Base-by-base conservation (phyloP, 2,888 invertebrate genomes). In the Axea sp. region DNA sequence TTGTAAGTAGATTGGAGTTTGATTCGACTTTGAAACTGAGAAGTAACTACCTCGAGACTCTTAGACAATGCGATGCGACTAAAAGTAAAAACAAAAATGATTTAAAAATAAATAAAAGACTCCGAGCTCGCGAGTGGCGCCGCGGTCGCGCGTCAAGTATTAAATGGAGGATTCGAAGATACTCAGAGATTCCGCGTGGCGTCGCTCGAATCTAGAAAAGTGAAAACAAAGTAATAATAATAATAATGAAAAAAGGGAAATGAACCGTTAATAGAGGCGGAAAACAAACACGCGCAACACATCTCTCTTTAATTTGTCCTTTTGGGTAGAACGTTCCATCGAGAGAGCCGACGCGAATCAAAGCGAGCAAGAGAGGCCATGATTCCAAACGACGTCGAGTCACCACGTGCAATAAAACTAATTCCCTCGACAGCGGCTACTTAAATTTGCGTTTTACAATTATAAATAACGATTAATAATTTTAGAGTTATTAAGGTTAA, bases 401-500 rank as follows among this genome's bases (percentile, higher is more conserved):
- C 67, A 71, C 28, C 62, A 71, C 59, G 73, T 73, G 76, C 76
- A 76, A 73, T 73, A 73, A 51, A 37, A 60, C 60, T 49, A 49
- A 41, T 51, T 51, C 41, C 62, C 49, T 62, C 51, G 37, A 60
- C 60, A 47, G 37, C 37, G 62, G 47, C 49, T 62, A 64, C 64
- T 51, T 64, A 64, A 64, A 43, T 33, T 28, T 17, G 49, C 49
- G 47, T 43, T 31, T 31, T 43, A 45, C 53, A 17, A 43, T 33
- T 45, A 59, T 26, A 7, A 35, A 35, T 53, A 37, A 37, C 53
- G 14, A 41, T 45, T 31, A 30, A 17, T 53, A 11, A 24, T 28
- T 45, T 17, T 49, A 49, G 15, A 11, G 24, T 39, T 49, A 30
- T 24, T 33, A 30, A 0, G 5, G 7, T 53, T 53, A 53, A 37